A percentile compares a stretch with the other conserved stretches of the same genome.
phyloP scores from a whole-genome alignment of 1,140 invertebrate genomes.

The Saccostrea glomerata region DNA sequence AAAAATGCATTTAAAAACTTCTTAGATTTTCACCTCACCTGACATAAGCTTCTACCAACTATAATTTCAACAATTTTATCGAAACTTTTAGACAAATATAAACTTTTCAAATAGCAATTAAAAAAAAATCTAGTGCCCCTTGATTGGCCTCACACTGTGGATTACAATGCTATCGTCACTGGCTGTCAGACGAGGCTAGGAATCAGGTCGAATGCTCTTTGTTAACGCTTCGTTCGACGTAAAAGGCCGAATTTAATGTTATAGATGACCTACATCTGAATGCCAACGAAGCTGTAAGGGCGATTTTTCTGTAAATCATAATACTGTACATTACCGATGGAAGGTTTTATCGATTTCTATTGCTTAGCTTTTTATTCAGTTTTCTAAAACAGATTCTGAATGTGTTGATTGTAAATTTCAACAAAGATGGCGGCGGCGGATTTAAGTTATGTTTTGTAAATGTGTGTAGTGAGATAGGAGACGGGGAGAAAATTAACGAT shows the following conservation, averaged over 20 bases:
- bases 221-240: constrained; percentile 35
- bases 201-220: constrained; percentile 35
- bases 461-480: not conserved
- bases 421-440: not conserved
- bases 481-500: not conserved
- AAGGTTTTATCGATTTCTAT: not conserved
- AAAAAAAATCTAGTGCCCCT: not conserved
- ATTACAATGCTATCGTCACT: constrained; percentile 30
- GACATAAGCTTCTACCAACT: too few relatives aligned
- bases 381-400: not conserved
- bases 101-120: too few relatives aligned
- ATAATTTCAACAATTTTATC: too few relatives aligned
- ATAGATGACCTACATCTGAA: constrained; percentile 23
- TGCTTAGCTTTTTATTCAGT: not conserved
- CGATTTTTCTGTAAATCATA: not conserved
- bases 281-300: not conserved
- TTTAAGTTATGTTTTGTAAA: too few relatives aligned
- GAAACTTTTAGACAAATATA: too few relatives aligned
- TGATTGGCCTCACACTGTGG: constrained; percentile 1
- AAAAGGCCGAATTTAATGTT: constrained; percentile 28
- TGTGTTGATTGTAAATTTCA: not conserved
- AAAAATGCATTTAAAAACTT: too few relatives aligned
- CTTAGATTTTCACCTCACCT: too few relatives aligned
- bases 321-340: not conserved
- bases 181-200: constrained; percentile 26